phyloP scores from a whole-genome alignment of 1,140 invertebrate genomes.

The Branchinecta lynchi region DNA sequence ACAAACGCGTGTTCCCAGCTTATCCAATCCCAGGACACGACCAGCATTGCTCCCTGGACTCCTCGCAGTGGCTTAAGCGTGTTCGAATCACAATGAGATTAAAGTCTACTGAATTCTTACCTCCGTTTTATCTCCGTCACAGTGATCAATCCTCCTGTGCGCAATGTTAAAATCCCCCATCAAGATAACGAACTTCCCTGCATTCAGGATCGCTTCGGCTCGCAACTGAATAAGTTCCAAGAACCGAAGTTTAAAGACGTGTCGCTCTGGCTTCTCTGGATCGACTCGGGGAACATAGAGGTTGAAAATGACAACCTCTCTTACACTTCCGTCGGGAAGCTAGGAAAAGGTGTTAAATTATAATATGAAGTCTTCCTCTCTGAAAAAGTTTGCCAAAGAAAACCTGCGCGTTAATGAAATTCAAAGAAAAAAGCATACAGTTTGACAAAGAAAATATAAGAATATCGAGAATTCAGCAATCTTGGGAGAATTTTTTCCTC shows the following conservation, averaged over 20 bases:
- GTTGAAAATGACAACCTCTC: slow-evolving; percentile 36
- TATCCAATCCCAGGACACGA: no score
- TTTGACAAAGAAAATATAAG: no score
- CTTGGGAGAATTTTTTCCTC: no score
- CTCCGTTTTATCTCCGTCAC: slow-evolving; percentile 32
- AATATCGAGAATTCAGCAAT: no score
- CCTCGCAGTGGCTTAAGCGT: no score
- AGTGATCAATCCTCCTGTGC: slow-evolving; percentile 36
- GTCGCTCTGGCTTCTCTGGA: slow-evolving; percentile 33
- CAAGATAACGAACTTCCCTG: slow-evolving; percentile 37
- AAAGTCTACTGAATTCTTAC: slow-evolving; percentile 24
- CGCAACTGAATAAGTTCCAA: slow-evolving; percentile 35
- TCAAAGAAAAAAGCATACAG: no score
- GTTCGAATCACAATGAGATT: no score
- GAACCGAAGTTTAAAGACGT: slow-evolving; percentile 37
- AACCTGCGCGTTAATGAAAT: no score
- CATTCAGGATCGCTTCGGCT: slow-evolving; percentile 31
- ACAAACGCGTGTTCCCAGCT: no score
- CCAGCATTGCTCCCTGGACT: no score
- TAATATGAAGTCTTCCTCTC: no score
- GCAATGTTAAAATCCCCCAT: slow-evolving; percentile 41
- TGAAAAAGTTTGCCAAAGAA: no score
- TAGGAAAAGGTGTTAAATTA: background rate
- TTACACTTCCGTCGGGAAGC: slow-evolving; percentile 22
- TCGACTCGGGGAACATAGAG: slow-evolving; percentile 40